phyloP scores from a whole-genome alignment of 2,888 invertebrate genomes.

The Neelides folsomi region DNA sequence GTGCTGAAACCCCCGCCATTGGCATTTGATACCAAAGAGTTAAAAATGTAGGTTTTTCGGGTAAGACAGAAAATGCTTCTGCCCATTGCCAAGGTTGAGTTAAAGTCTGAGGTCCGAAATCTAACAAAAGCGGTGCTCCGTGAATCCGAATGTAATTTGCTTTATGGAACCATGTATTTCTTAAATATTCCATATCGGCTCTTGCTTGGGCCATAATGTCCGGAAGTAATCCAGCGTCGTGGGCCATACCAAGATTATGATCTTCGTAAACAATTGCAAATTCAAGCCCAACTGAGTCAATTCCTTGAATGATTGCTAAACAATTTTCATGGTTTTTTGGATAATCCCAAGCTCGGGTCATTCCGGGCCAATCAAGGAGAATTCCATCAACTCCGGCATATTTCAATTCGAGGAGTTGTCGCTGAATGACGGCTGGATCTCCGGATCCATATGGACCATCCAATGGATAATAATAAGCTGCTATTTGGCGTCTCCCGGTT shows the following conservation, averaged over 20 bases:
- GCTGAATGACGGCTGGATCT: conserved; percentile 15
- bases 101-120: conserved; percentile 28
- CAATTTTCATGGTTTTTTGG: conserved; percentile 22
- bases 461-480: conserved; percentile 25
- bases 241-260: conserved; percentile 24
- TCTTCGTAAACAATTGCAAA: conserved; percentile 30
- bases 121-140: conserved; percentile 22
- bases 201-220: conserved; percentile 19
- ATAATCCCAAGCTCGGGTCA: conserved; percentile 19
- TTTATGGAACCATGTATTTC: conserved; percentile 19
- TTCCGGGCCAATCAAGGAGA: conserved; percentile 28
- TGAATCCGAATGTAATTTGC: conserved; percentile 24
- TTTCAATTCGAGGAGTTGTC: conserved; percentile 24
- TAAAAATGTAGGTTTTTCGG: conserved; percentile 20
- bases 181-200: conserved; percentile 22
- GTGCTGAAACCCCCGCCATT: conserved; percentile 14
- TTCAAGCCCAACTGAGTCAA: conserved; percentile 18
- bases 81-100: conserved; percentile 18
- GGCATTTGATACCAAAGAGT: conserved; percentile 23
- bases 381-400: conserved; percentile 27
- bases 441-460: conserved; percentile 26
- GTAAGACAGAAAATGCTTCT: conserved; percentile 17
- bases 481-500: conserved; percentile 19
- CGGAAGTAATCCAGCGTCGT: conserved; percentile 22
- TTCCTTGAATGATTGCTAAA: conserved; percentile 17